Evolutionary conservation across 2,888 invertebrate genomes (phyloP), one percentile per base, ranked within the genome.

Genomic region (Drosophila sordidula): DNA sequence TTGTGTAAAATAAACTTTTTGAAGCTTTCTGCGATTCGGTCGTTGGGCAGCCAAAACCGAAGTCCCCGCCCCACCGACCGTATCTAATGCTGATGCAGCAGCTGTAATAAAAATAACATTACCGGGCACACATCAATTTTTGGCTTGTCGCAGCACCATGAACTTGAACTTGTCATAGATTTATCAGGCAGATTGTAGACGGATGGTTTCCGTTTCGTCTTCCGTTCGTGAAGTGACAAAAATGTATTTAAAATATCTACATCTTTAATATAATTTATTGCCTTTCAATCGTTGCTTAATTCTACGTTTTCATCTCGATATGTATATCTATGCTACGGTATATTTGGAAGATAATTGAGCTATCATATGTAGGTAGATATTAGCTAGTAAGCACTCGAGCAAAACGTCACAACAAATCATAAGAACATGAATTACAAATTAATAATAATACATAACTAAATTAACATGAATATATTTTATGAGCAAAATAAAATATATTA

Each of bases 101-200:
- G 73, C 73, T 75, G 76, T 70, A 78, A 81, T 70, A 72, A 84
- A 83, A 83, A 83, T 84, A 83, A 81, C 67, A 86, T 81, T 75
- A 75, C 83, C 75, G 69, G 75, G 75, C 67, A 47, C 59, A 57
- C 74, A 67, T 78, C 75, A 75, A 61, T 51, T 77, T 64, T 64
- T 77, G 66, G 59, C 69, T 51, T 62, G 65, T 57, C 49, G 63
- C 58, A 70, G 46, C 87, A 49, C 57, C 88, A 61, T 89, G 91
- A 91, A 90, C 91, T 90, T 91, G 91, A 90, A 90, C 90, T 90
- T 91, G 91, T 80, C 85, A 85, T 73, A 72, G 54, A 65, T 56
- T 16, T 55, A 54, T 64, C 5, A 61, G 54, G 57, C 47, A 75
- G 51, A 75, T 75, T 38, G 69, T 64, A 65, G 75, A 71, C 64